Percentiles rank a stretch among this genome's conserved stretches.
Conservation (phyloP, 2,797 vertebrate genomes). For the Miichthys miiuy region DNA sequence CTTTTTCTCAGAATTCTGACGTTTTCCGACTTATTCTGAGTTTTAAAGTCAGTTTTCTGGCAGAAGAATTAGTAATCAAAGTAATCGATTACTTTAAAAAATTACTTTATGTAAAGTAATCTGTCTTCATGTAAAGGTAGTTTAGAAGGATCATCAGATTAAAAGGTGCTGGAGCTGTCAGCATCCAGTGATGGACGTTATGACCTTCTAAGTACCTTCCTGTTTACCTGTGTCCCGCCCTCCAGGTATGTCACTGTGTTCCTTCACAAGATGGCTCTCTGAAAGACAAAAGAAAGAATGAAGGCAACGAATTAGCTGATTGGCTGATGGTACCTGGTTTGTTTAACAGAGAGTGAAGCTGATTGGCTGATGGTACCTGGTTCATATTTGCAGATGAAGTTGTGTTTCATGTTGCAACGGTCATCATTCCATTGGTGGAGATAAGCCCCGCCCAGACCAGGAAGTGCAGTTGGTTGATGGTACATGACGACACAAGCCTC, state of each 20-base stretch:
- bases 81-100: too few relatives aligned
- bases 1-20: too few relatives aligned
- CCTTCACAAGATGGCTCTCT: conserved; percentile 82
- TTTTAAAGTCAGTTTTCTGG: too few relatives aligned
- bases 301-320: too few relatives aligned
- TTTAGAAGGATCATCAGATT: too few relatives aligned
- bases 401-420: conserved; percentile 99
- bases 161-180: too few relatives aligned
- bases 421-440: conserved; percentile 98
- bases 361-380: background rate
- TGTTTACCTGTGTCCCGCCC: conserved; percentile 72
- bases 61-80: too few relatives aligned
- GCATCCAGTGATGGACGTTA: background rate
- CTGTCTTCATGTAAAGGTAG: too few relatives aligned
- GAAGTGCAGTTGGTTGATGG: conserved; percentile 93
- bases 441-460: conserved; percentile 93
- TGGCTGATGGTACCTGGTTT: background rate
- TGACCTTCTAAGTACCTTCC: background rate
- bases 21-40: too few relatives aligned
- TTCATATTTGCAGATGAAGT: conserved; percentile 97
- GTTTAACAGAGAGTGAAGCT: background rate
- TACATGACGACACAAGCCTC: conserved; percentile 99
- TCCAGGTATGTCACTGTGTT: conserved; percentile 75
- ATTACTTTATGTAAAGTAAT: too few relatives aligned
- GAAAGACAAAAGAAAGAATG: conserved; percentile 1